Evolutionary conservation across 2,797 vertebrate species (phyloP).

Genomic region (Dromococcyx pavoninus): DNA sequence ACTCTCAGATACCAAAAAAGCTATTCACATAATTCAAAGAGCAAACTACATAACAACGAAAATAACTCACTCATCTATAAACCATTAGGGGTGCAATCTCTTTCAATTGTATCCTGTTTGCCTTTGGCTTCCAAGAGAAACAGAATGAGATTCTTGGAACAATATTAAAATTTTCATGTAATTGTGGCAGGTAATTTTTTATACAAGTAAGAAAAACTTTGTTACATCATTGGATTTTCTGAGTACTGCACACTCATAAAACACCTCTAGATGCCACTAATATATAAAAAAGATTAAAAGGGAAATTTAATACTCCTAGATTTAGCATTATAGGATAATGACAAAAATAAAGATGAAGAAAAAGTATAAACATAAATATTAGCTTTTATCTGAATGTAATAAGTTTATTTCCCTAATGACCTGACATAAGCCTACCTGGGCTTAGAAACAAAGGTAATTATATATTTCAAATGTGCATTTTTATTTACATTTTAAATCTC

Average conservation of each 20-base stretch:
- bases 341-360: constrained; percentile 10
- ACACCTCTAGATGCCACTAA: background rate
- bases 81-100: background rate
- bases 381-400: background rate
- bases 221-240: background rate
- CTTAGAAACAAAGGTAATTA: constrained; percentile 35
- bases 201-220: background rate
- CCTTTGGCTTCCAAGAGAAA: background rate
- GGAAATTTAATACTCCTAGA: background rate
- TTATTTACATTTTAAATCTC: constrained; percentile 18
- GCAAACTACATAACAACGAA: background rate
- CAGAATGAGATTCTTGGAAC: background rate
- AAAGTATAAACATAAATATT: background rate
- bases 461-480: constrained; percentile 30
- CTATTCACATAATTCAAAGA: background rate
- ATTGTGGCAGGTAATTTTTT: background rate
- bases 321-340: background rate
- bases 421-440: background rate
- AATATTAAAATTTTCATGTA: background rate
- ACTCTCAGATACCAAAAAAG: background rate
- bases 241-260: background rate
- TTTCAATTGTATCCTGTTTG: background rate
- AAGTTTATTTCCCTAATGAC: constrained; percentile 39
- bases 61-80: background rate
- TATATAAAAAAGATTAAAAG: background rate